Base-by-base conservation (phyloP, 2,113 vertebrate genomes). In the Thalassoma bifasciatum region DNA sequence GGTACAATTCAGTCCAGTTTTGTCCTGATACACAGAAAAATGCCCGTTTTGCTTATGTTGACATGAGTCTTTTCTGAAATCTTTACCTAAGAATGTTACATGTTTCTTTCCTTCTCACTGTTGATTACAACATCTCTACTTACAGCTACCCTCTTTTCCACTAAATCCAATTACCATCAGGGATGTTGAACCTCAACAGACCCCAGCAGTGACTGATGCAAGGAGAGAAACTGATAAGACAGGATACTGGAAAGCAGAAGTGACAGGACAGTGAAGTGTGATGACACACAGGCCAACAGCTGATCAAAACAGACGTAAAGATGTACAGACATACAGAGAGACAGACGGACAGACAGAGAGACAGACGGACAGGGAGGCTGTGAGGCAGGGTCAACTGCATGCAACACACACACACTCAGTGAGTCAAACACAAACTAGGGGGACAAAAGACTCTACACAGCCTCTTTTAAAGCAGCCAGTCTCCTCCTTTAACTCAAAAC, bases 101-200 rank as follows among this genome's bases (percentile, higher is more conserved):
- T 59, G 23, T 19, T 59, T 26, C 46, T 37, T 12, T 4, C 19
- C 23, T 14, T 46, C 42, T 36, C 24, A 61, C 22, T 70, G 69
- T 46, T 62, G n/a, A 71, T 77, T 61, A 51, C 44, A n/a, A 9
- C 26, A 59, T 37, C 74, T 79, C 51, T 60, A 24, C 54, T 67
- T 46, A 38, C 72, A 50, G 72, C 36, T n/a, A 71, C 61, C 30
- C 46, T 59, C 23, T 37, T 66, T 68, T 78, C 68, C 66, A 83
- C 79, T 86, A 79, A 84, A 85, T 86, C 84, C 66, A 73, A 88
- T 87, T 88, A 86, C n/a, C 49, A 47, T 77, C 79, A 82, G 30
- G 59, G 69, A 85, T 77, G 75, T 10, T 74, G 67, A 79, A 73
- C 60, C 14, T 56, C 59, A 65, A 6, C 68, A 42, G 72, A 71